Evolutionary conservation across 2,888 invertebrate genomes (phyloP).

Genomic region (Zootermopsis nevadensis): DNA sequence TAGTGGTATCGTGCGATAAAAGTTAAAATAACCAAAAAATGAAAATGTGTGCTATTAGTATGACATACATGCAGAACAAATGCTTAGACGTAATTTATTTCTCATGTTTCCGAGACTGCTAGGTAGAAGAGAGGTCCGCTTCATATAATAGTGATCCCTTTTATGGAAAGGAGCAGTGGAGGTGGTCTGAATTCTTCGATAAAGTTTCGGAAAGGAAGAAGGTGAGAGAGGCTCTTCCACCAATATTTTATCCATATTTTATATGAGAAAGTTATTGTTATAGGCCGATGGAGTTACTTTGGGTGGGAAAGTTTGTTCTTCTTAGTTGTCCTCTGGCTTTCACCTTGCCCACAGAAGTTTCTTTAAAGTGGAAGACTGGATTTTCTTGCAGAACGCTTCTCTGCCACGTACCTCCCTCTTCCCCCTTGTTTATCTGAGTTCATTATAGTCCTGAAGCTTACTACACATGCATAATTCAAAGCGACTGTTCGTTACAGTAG

Average conservation of each 20-base stretch:
- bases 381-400: neutral
- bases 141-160: too few relatives aligned
- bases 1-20: too few relatives aligned
- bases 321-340: neutral
- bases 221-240: neutral
- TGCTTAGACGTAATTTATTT: too few relatives aligned
- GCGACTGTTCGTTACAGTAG: neutral
- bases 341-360: neutral
- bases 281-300: neutral
- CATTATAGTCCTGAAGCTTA: neutral
- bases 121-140: too few relatives aligned
- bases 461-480: neutral
- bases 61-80: too few relatives aligned
- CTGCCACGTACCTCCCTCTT: neutral
- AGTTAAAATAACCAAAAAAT: too few relatives aligned
- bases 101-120: too few relatives aligned
- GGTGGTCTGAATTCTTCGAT: neutral
- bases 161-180: neutral
- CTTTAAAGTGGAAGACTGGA: conserved; percentile 4
- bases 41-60: too few relatives aligned
- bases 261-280: neutral
- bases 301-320: neutral
- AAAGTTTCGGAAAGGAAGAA: neutral
- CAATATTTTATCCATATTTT: conserved; percentile 9
- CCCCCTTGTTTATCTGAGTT: neutral